Base-by-base conservation (phyloP, 2,797 vertebrate species). In the Limosa lapponica region DNA sequence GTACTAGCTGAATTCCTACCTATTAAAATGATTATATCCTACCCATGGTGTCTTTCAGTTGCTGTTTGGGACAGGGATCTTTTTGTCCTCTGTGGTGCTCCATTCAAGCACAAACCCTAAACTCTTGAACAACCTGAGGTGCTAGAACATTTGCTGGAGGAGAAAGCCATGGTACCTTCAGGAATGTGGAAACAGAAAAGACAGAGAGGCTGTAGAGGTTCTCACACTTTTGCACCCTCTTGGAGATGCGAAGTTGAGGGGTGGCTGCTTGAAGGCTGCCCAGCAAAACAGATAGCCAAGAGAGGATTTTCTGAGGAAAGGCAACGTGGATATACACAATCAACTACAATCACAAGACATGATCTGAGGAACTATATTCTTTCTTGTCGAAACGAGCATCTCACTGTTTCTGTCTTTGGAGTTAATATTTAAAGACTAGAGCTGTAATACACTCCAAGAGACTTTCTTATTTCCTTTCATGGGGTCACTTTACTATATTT, bases 371-470 rank as follows among this genome's bases (percentile, higher is more conserved):
- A 18, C 51, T 52, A 11, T 44, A 49, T 78, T 59, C 23, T 57
- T 82, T 90, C 15, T 34, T 4, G 0, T 65, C 13, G 22, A 73
- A 79, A 72, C 27, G 25, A 84, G 19, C 8, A 51, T 70, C 73
- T 91, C 66, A 64, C 30, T 32, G 15, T 65, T 87, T 80, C 59
- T 92, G 8, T 46, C 55, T 82, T 30, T 49, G 48, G 39, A 82
- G 58, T 59, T 75, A 93, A 62, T 91, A 75, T 88, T 95, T 87
- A 88, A 91, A 52, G 39, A 82, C 51, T 51, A 48, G 36, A 83
- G 36, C 51, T 64, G 58, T 78, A 89, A 73, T 28, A 49, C 12
- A 43, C 32, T 55, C 80, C 18, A 72, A 62, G 34, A 82, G 27
- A 52, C 67, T 82, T 58, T 64, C 41, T 65, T 66, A 32, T 77